Conservation (phyloP, 2,797 vertebrate genomes). For the Brachyalestes nurse region DNA sequence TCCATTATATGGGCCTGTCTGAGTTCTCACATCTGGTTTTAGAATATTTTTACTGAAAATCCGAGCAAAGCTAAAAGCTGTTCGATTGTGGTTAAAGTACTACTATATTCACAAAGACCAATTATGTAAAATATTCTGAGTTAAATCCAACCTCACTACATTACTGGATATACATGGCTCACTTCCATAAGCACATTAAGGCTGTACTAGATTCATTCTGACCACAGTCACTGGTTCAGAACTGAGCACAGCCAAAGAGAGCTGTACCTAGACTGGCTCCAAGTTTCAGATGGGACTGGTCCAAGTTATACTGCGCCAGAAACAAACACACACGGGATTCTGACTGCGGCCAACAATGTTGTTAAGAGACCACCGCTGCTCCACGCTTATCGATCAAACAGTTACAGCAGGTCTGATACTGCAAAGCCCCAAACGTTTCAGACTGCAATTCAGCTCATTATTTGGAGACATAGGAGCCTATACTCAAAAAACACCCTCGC, state of each 20-base stretch:
- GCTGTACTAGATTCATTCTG: no score
- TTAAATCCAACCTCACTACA: neutral
- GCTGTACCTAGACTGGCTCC: neutral
- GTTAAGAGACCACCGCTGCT: neutral
- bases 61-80: neutral
- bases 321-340: neutral
- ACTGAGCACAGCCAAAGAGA: neutral
- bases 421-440: neutral
- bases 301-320: neutral
- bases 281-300: neutral
- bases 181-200: neutral
- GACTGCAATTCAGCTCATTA: neutral
- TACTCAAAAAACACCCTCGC: neutral
- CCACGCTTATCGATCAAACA: neutral
- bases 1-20: no score
- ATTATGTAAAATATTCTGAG: neutral
- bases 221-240: neutral
- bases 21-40: neutral
- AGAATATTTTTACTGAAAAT: neutral
- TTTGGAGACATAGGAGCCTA: neutral
- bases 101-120: neutral
- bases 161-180: neutral
- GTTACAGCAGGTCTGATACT: neutral
- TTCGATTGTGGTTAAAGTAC: neutral
- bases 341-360: neutral